Base-by-base conservation (phyloP, 2,113 vertebrate species). In the Seriola aureovittata region DNA sequence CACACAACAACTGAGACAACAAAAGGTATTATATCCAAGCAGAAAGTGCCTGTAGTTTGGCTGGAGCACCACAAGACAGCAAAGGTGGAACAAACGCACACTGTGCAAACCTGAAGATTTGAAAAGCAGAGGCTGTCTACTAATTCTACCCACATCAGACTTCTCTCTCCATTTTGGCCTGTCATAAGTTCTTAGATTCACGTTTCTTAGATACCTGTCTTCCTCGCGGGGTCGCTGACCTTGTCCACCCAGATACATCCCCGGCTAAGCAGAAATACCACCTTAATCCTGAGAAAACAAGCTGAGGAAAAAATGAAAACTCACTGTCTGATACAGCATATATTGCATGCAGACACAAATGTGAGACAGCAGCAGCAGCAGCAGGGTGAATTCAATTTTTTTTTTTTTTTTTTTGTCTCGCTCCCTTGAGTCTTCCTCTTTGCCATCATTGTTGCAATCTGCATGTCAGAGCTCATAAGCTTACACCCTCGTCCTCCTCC, bases 151-250 rank as follows among this genome's bases (percentile, higher is more conserved):
- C 36, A 32, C 84, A 78, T 59, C 58, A n/a, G 78, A 80, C 83
- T 62, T 81, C 32, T 81, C 32, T 69, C 34, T 65, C 13, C 6
- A 38, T 80, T 82, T n/a, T 71, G 58, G 34, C 65, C 80, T 77
- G 81, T 85, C 87, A 86, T 48, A 80, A 71, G 81, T 66, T 68
- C 76, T 85, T 57, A 85, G 19, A 82, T 71, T 89, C 85, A 57
- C 72, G 70, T 78, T 85, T 89, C 59, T 59, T 21, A 70, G 66
- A 78, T 81, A 73, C 78, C 80, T 71, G 75, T 81, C 48, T 71
- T 79, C 85, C 85, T 85, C 58, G 3, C 80, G 32, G 78, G 90
- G 86, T 90, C 71, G 8, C 70, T 66, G 73, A 78, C 82, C 87
- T 42, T 87, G 92, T 87, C 80, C 85, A 34, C 29, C 55, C 59